Evolutionary conservation across 2,888 invertebrate species (phyloP).

Genomic region (Apocheima hispidaria): DNA sequence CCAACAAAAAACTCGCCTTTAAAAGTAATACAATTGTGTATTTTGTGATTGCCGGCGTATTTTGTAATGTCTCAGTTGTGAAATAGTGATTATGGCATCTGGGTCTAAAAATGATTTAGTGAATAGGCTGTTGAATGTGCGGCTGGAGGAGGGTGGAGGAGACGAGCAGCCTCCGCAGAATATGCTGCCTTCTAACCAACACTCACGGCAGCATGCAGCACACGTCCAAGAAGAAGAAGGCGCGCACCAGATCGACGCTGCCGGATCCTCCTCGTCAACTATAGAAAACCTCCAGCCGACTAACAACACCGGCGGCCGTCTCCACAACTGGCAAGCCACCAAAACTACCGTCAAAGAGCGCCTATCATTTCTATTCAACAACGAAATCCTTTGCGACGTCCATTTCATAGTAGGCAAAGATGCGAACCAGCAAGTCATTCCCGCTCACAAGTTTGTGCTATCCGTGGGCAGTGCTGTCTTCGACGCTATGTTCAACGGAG

Average conservation of each 20-base stretch:
- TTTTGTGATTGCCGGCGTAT: constrained; percentile 40
- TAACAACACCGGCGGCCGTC: constrained; percentile 76
- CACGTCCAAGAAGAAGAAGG: constrained; percentile 70
- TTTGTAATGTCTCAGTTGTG: constrained; percentile 59
- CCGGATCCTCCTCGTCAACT: constrained; percentile 66
- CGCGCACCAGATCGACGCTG: constrained; percentile 62
- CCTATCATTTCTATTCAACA: constrained; percentile 87
- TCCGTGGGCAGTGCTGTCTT: constrained; percentile 94
- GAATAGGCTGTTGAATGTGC: constrained; percentile 70
- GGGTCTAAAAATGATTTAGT: constrained; percentile 77
- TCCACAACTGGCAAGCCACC: constrained; percentile 90
- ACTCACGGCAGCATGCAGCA: constrained; percentile 59
- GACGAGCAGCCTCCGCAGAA: constrained; percentile 81
- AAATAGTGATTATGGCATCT: constrained; percentile 70
- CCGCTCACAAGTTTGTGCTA: constrained; percentile 92
- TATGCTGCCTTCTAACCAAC: constrained; percentile 83
- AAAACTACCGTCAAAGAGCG: constrained; percentile 92
- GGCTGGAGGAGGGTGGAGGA: constrained; percentile 67
- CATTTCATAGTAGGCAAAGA: constrained; percentile 92
- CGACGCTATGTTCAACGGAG: constrained; percentile 94
- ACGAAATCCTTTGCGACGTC: constrained; percentile 88
- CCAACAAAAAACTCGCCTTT: background rate
- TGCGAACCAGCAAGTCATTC: constrained; percentile 88
- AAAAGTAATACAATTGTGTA: constrained; percentile 17
- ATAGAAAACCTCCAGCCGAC: constrained; percentile 76